phyloP scores from a whole-genome alignment of 2,113 vertebrate genomes.

The Balaeniceps rex region DNA sequence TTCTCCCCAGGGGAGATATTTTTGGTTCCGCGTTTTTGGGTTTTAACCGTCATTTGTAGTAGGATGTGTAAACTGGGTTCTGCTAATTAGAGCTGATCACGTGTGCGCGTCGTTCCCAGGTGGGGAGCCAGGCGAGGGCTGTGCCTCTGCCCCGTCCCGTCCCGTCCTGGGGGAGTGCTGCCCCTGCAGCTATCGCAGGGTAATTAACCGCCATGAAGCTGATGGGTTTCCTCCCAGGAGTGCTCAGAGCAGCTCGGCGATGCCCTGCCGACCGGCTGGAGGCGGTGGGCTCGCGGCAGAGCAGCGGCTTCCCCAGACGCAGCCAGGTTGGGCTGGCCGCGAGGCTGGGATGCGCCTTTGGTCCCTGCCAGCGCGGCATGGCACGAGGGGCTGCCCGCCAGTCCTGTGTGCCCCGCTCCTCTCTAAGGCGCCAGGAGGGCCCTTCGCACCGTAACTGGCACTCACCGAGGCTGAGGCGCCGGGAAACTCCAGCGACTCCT shows the following conservation, averaged over 20 bases:
- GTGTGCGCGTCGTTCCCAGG: rapidly evolving
- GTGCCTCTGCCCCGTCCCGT: not conserved
- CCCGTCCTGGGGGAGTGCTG: rapidly evolving
- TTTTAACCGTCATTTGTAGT: not conserved
- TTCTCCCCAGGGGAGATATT: not conserved
- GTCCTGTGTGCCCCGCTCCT: rapidly evolving
- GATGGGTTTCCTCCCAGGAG: not conserved
- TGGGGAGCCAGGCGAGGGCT: not conserved
- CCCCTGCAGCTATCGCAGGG: not conserved
- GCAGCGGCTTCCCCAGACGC: not conserved
- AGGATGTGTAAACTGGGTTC: not conserved
- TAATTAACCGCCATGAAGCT: not conserved
- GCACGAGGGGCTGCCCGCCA: not conserved
- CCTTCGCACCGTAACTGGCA: not conserved
- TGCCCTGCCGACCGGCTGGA: not conserved
- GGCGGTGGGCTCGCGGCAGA: rapidly evolving
- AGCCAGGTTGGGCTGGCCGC: rapidly evolving
- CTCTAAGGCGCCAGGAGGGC: not conserved
- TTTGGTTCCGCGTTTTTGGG: not conserved
- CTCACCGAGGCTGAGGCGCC: rapidly evolving
- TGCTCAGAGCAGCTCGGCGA: rapidly evolving
- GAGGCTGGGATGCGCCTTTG: rapidly evolving
- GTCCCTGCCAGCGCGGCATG: rapidly evolving
- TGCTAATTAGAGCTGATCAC: not conserved
- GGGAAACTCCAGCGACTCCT: rapidly evolving